Evolutionary conservation across 2,113 vertebrate genomes (phyloP).

Genomic region (Prionailurus bengalensis): DNA sequence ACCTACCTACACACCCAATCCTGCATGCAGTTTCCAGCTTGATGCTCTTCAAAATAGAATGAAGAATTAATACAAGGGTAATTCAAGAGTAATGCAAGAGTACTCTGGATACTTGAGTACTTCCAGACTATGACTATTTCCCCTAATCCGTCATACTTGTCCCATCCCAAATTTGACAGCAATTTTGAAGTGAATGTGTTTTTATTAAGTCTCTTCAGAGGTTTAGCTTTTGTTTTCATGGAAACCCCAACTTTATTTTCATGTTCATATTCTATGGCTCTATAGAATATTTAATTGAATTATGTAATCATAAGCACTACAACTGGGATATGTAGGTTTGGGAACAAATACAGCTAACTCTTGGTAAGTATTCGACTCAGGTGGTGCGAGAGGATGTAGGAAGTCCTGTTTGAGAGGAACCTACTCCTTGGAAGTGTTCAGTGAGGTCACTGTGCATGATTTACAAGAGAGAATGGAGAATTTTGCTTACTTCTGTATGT

Average conservation of each 20-base stretch:
- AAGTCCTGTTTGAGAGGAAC: background rate
- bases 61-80: background rate
- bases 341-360: background rate
- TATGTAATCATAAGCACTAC: background rate
- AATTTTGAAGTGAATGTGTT: background rate
- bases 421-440: background rate
- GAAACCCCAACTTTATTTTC: background rate
- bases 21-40: background rate
- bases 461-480: background rate
- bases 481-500: background rate
- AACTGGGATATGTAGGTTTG: background rate
- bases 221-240: background rate
- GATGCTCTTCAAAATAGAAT: background rate
- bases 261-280: background rate
- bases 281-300: background rate
- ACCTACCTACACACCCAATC: background rate
- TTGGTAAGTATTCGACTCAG: background rate
- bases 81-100: background rate
- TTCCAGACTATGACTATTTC: background rate
- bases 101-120: background rate
- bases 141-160: background rate
- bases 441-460: background rate
- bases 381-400: background rate
- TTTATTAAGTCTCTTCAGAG: conserved; percentile 6
- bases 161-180: background rate